These are phyloP conservation scores for Orientallactaga sibirica DNA, from an alignment of 2,797 vertebrate species.

Conservation along the genomic window DNA sequence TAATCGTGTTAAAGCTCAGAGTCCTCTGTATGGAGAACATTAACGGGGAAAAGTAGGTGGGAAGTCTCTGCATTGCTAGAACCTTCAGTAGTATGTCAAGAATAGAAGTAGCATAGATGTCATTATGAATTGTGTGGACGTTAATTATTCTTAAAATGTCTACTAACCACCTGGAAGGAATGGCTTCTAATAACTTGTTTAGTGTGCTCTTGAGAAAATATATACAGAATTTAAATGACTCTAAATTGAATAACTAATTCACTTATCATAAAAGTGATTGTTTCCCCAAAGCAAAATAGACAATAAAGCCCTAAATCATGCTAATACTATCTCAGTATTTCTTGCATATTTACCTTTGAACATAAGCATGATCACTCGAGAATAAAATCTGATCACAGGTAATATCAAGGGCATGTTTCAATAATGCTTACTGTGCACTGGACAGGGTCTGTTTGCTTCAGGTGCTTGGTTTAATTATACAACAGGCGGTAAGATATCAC, in stretches of 20 bases:
- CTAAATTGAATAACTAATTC: conserved; percentile 36
- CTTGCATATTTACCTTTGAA: conserved; percentile 25
- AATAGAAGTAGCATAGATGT: background rate
- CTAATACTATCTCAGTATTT: background rate
- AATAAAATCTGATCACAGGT: conserved; percentile 1
- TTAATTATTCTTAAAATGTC: background rate
- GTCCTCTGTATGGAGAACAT: rapidly evolving
- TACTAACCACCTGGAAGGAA: background rate
- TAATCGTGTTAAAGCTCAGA: background rate
- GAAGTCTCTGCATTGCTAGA: background rate
- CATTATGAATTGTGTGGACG: background rate
- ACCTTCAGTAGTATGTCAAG: background rate
- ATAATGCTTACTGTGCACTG: background rate
- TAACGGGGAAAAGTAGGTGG: background rate
- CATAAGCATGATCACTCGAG: background rate
- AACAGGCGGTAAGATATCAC: background rate
- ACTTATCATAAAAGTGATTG: background rate
- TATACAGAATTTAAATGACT: conserved; percentile 32
- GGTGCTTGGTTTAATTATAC: background rate
- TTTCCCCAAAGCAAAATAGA: background rate
- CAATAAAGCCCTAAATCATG: conserved; percentile 45
- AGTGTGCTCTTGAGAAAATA: conserved; percentile 12
- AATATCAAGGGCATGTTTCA: background rate
- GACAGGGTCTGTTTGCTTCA: background rate
- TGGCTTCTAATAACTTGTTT: background rate